phyloP scores from a whole-genome alignment of 2,113 vertebrate genomes.

The human (Homo sapiens) region GRCh38 chr5:19934501-19935000 shows the following conservation, averaged over 20 bases:
- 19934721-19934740: neutral
- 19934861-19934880: neutral
- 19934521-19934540: neutral
- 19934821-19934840: neutral
- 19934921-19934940: neutral
- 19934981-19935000: neutral
- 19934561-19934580: neutral
- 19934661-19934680: neutral
- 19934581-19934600: neutral
- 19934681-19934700: neutral
- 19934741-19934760: neutral
- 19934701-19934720: accelerated
- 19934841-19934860: neutral
- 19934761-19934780: neutral
- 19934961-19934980: neutral
- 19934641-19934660: neutral
- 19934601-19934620: neutral
- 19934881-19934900: neutral
- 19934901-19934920: neutral
- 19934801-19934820: neutral
- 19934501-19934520: conserved; percentile 15
- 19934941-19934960: neutral
- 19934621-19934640: neutral
- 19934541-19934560: conserved; percentile 33
- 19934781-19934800: neutral